Percentiles rank a stretch among this genome's conserved stretches.
These are phyloP conservation scores for Pandemis heparana DNA, from an alignment of 2,888 invertebrate genomes.

Conservation along the genomic window DNA sequence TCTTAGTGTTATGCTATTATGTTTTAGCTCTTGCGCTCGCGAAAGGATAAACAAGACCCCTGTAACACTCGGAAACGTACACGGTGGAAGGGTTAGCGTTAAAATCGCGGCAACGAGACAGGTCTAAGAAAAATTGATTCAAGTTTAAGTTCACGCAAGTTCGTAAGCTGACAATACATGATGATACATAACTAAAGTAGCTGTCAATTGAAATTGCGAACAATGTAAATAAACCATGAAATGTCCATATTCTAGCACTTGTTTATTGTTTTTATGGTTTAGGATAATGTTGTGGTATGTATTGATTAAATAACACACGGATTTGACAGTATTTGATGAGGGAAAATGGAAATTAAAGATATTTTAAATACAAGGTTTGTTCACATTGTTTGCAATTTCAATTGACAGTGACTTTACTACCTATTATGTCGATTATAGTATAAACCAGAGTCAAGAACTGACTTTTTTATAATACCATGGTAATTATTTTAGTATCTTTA, in stretches of 20 bases:
- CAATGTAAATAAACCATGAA: no score
- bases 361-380: no score
- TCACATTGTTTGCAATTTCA: no score
- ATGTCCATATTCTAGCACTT: no score
- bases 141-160: not conserved
- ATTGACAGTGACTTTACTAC: no score
- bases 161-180: not conserved
- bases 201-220: no score
- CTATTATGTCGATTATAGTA: not conserved
- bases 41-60: conserved; percentile 75
- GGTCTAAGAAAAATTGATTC: not conserved
- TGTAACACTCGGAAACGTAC: conserved; percentile 69
- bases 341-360: no score
- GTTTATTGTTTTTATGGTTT: no score
- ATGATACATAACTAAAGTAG: not conserved
- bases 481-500: not conserved
- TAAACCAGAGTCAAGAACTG: not conserved
- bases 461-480: no score
- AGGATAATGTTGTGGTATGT: no score
- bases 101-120: conserved; percentile 27
- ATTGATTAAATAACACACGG: no score
- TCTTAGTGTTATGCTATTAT: conserved; percentile 67
- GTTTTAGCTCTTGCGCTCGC: conserved; percentile 57
- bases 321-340: no score
- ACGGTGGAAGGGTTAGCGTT: conserved; percentile 45